Conservation (phyloP, 2,888 invertebrate species). For the Malacosoma neustria region DNA sequence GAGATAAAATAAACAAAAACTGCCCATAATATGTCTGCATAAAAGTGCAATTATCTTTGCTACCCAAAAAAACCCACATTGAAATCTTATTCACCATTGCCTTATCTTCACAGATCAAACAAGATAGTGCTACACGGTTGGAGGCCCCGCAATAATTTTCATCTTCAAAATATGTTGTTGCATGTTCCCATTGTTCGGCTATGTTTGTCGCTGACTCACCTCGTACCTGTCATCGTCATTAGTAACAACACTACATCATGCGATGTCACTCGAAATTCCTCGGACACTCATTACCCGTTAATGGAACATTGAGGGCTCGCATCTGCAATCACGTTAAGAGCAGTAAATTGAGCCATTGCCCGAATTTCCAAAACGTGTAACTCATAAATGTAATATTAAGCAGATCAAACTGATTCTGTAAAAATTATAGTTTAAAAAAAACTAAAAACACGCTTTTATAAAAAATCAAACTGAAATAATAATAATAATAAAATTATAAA, state of each 20-base stretch:
- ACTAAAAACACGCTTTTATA: too few relatives aligned
- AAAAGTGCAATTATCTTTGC: background rate
- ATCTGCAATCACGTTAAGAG: constrained; percentile 40
- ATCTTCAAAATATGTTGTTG: constrained; percentile 13
- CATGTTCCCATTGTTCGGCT: constrained; percentile 26
- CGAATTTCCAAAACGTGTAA: constrained; percentile 25
- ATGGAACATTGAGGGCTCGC: constrained; percentile 49
- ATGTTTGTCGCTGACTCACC: constrained; percentile 50
- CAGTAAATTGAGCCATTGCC: constrained; percentile 26
- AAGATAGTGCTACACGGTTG: background rate
- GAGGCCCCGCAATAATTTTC: background rate
- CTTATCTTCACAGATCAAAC: background rate
- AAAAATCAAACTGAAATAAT: too few relatives aligned
- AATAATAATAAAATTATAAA: too few relatives aligned
- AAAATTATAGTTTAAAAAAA: too few relatives aligned
- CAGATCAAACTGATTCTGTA: too few relatives aligned
- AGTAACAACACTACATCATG: constrained; percentile 53
- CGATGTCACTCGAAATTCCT: constrained; percentile 49
- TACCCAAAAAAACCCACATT: background rate
- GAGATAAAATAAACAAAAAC: background rate
- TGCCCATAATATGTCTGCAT: too few relatives aligned
- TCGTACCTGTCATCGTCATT: constrained; percentile 58
- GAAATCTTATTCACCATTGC: background rate
- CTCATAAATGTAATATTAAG: too few relatives aligned
- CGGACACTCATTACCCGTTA: constrained; percentile 55